Evolutionary conservation across 2,797 vertebrate genomes (phyloP).

Genomic region (Dipus sagitta): DNA sequence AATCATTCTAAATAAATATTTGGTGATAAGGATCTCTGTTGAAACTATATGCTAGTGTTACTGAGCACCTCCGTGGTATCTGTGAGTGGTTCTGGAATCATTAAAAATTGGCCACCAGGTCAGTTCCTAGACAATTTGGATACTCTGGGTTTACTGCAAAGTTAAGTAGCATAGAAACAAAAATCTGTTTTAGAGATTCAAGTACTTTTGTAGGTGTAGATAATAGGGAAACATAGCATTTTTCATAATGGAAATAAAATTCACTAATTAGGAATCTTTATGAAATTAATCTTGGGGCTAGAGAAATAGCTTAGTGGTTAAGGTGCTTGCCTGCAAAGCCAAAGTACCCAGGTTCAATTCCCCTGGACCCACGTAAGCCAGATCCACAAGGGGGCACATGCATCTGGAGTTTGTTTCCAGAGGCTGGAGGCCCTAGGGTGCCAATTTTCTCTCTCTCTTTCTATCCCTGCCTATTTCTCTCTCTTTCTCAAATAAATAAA

Average conservation of each 20-base stretch:
- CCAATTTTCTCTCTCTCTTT: too few relatives aligned
- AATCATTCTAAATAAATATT: neutral
- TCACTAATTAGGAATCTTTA: slow-evolving; percentile 15
- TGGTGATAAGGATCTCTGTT: slow-evolving; percentile 5
- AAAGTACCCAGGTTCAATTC: too few relatives aligned
- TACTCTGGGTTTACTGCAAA: slow-evolving; percentile 2
- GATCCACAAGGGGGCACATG: too few relatives aligned
- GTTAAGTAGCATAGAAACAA: neutral
- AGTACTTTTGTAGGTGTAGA: slow-evolving; percentile 33
- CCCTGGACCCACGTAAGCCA: too few relatives aligned
- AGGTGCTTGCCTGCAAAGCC: too few relatives aligned
- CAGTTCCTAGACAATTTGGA: neutral
- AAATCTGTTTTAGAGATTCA: slow-evolving; percentile 48
- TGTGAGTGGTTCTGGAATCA: neutral
- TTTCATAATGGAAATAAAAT: slow-evolving; percentile 10
- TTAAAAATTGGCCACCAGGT: neutral
- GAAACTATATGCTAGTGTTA: neutral
- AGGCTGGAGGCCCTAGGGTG: too few relatives aligned
- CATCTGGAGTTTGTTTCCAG: too few relatives aligned
- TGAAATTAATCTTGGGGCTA: slow-evolving; percentile 7
- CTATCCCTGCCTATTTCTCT: too few relatives aligned
- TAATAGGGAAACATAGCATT: slow-evolving; percentile 4
- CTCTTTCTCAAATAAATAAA: too few relatives aligned
- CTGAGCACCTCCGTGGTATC: neutral
- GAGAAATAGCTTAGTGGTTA: too few relatives aligned